Conservation (phyloP, 1,140 invertebrate species). For the Rhynchophorus ferrugineus region DNA sequence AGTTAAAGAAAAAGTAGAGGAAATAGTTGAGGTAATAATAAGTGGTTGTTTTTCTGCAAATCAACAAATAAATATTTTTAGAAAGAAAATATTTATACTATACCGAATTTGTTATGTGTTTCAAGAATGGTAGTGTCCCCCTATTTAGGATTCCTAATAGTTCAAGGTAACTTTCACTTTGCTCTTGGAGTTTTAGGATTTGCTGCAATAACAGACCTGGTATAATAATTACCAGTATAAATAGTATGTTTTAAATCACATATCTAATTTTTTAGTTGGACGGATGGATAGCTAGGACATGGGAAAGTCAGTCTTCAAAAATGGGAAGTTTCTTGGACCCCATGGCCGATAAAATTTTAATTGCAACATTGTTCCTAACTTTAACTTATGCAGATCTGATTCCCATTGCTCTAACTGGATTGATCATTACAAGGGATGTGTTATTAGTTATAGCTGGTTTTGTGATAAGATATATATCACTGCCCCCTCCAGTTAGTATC, state of each 20-base stretch:
- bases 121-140: constrained; percentile 78
- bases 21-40: constrained; percentile 53
- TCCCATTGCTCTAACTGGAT: constrained; percentile 72
- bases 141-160: constrained; percentile 70
- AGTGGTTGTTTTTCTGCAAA: too few species aligned
- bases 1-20: constrained; percentile 54
- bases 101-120: constrained; percentile 86
- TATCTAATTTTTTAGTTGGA: constrained; percentile 61
- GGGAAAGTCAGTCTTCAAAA: constrained; percentile 82
- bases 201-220: constrained; percentile 79
- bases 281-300: constrained; percentile 92
- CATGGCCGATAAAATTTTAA: constrained; percentile 92
- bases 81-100: constrained; percentile 86
- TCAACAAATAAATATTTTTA: constrained; percentile 38
- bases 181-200: constrained; percentile 67
- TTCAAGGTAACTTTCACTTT: constrained; percentile 64
- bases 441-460: constrained; percentile 75
- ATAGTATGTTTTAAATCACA: constrained; percentile 8
- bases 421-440: constrained; percentile 80
- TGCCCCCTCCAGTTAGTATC: constrained; percentile 74
- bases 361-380: constrained; percentile 80
- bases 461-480: constrained; percentile 81
- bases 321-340: constrained; percentile 95
- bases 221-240: constrained; percentile 41
- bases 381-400: constrained; percentile 79